Percentiles rank a stretch among this genome's conserved stretches.
phyloP scores from a whole-genome alignment of 2,888 invertebrate genomes.

The Agrilus cyanescens region DNA sequence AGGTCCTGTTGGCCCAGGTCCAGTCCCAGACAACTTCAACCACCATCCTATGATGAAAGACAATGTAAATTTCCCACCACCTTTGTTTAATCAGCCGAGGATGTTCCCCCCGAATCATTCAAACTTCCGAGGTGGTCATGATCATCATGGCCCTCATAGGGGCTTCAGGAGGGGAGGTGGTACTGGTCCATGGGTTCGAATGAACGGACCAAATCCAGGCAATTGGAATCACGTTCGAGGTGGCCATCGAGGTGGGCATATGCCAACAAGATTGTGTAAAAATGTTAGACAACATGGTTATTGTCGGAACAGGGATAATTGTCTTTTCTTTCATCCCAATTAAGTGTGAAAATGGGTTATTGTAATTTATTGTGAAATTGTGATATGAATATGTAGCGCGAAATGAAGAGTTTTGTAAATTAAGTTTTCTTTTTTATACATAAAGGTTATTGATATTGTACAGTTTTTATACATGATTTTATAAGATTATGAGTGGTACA shows the following conservation, averaged over 20 bases:
- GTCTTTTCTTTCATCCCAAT: slow-evolving; percentile 68
- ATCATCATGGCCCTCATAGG: slow-evolving; percentile 23
- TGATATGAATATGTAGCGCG: slow-evolving; percentile 40
- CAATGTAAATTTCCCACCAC: slow-evolving; percentile 31
- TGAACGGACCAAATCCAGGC: slow-evolving; percentile 24
- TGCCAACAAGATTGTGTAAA: slow-evolving; percentile 47
- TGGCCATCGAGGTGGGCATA: slow-evolving; percentile 33
- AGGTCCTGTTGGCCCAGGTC: slow-evolving; percentile 23
- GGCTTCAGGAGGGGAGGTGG: slow-evolving; percentile 40
- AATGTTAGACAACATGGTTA: slow-evolving; percentile 70
- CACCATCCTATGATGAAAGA: slow-evolving; percentile 33
- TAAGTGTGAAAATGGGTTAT: slow-evolving; percentile 7
- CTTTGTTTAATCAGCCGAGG: slow-evolving; percentile 38
- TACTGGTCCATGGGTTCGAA: slow-evolving; percentile 43
- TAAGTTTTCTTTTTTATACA: slow-evolving; percentile 4
- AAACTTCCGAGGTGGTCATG: slow-evolving; percentile 20
- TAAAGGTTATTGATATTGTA: slow-evolving; percentile 2
- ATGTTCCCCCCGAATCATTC: slow-evolving; percentile 35
- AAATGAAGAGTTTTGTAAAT: not conserved
- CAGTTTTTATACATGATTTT: slow-evolving; percentile 56
- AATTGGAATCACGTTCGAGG: slow-evolving; percentile 24
- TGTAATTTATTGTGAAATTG: slow-evolving; percentile 79
- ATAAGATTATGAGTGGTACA: no score
- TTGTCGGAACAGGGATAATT: slow-evolving; percentile 71
- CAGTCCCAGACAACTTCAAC: slow-evolving; percentile 26